A percentile compares a stretch with the other conserved stretches of the same genome.
phyloP scores from a whole-genome alignment of 2,888 invertebrate species.

The Agrypnus murinus region DNA sequence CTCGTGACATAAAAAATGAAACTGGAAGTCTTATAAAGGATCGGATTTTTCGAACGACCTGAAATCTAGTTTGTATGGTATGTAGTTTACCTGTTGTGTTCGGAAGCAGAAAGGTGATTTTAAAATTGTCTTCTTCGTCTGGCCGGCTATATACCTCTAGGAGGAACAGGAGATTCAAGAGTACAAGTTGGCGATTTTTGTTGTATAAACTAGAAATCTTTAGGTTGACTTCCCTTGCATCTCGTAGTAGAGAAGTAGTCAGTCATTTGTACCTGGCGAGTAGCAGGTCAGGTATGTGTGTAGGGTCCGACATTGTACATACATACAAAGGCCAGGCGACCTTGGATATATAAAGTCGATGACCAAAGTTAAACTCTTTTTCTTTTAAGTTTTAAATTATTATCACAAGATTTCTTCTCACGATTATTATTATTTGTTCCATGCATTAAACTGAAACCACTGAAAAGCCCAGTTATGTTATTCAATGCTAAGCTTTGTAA shows the following conservation, averaged over 20 bases:
- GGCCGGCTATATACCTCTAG: too few relatives aligned
- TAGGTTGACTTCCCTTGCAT: constrained; percentile 40
- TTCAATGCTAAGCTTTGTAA: constrained; percentile 17
- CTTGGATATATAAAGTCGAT: constrained; percentile 55
- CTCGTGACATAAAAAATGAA: neutral
- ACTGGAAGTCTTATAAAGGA: constrained; percentile 5
- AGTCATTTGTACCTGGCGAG: constrained; percentile 47
- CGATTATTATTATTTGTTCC: constrained; percentile 38
- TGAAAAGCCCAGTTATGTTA: constrained; percentile 9
- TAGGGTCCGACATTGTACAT: constrained; percentile 50
- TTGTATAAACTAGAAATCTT: constrained; percentile 48
- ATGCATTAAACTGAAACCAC: constrained; percentile 14
- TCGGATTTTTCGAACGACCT: neutral
- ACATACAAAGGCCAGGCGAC: constrained; percentile 56
- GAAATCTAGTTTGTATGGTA: constrained; percentile 14
- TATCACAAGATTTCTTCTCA: constrained; percentile 43
- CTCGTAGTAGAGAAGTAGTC: constrained; percentile 32
- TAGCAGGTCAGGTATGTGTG: constrained; percentile 51
- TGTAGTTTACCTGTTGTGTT: constrained; percentile 30
- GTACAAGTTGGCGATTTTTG: constrained; percentile 39
- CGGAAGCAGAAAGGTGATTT: constrained; percentile 4
- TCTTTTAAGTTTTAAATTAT: constrained; percentile 46
- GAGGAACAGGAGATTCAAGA: neutral
- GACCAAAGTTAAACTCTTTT: constrained; percentile 53
- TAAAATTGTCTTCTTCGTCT: neutral